These are phyloP conservation scores for Quadriops clusia DNA, from an alignment of 2,888 invertebrate genomes.

Conservation along the genomic window DNA sequence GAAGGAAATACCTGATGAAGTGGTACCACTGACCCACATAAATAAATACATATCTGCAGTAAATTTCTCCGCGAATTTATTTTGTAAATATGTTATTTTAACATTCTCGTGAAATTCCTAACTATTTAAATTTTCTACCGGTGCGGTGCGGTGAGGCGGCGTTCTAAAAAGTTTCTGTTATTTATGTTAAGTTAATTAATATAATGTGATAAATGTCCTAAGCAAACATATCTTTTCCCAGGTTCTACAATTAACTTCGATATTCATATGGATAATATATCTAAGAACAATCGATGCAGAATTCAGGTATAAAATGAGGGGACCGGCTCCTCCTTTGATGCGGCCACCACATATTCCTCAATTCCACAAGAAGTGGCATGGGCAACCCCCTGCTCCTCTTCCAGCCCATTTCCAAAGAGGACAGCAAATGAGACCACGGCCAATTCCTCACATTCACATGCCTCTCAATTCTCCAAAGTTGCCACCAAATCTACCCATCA, in stretches of 20 bases:
- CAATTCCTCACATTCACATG: constrained; percentile 23
- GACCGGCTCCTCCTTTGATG: constrained; percentile 29
- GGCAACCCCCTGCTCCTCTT: constrained; percentile 13
- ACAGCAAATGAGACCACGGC: constrained; percentile 15
- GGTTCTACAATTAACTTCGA: constrained; percentile 6
- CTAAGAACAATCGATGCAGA: constrained; percentile 6
- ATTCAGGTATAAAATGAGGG: constrained; percentile 19
- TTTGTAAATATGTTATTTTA: no score
- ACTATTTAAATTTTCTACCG: no score
- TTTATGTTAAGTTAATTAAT: no score
- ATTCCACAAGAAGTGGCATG: constrained; percentile 17
- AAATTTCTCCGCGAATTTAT: no score
- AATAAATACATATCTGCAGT: no score
- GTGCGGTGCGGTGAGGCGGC: no score
- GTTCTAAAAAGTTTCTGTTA: no score
- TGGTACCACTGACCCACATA: no score
- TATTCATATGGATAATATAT: constrained; percentile 9
- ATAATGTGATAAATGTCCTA: no score
- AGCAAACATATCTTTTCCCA: neutral
- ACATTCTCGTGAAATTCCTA: no score
- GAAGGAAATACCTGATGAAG: no score
- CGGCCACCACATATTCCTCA: constrained; percentile 19
- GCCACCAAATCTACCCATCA: constrained; percentile 17
- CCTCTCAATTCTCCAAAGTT: constrained; percentile 19
- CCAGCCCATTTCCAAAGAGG: constrained; percentile 12